Evolutionary conservation across 2,797 vertebrate species (phyloP).

Genomic region (Phylloscopus collybita): DNA sequence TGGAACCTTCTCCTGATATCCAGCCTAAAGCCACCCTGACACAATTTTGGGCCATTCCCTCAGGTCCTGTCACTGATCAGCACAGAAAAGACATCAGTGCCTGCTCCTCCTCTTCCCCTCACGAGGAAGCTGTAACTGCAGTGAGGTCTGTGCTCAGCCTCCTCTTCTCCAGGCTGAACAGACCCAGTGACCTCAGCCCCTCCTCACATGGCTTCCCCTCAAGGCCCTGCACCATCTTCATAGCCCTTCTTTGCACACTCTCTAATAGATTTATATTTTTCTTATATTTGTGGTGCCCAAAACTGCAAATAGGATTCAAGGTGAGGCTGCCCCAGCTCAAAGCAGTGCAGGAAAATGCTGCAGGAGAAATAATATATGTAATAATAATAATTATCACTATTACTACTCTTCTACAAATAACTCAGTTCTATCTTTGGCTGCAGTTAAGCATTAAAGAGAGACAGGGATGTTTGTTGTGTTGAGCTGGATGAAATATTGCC

Average conservation of each 20-base stretch:
- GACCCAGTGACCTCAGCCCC: not conserved
- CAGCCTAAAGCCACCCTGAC: not conserved
- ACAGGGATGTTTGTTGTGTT: not conserved
- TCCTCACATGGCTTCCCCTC: accelerated
- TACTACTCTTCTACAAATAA: not conserved
- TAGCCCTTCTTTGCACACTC: not conserved
- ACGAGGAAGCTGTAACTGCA: accelerated
- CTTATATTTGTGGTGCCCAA: not conserved
- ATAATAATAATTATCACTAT: not conserved
- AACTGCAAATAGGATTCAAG: accelerated
- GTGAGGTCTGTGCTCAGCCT: not conserved
- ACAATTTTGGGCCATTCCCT: not conserved
- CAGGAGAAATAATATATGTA: not conserved
- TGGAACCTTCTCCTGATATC: not conserved
- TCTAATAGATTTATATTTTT: not conserved
- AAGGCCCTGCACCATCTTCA: not conserved
- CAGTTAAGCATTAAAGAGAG: not conserved
- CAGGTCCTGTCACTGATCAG: accelerated
- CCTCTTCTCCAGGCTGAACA: not conserved
- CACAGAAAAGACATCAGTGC: not conserved
- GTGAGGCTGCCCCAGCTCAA: not conserved
- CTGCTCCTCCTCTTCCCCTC: not conserved
- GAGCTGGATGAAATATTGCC: not conserved
- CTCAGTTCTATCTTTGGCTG: not conserved
- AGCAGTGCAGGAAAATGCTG: not conserved